Evolutionary conservation across 2,888 invertebrate genomes (phyloP).

Genomic region (Antheraea yamamai): DNA sequence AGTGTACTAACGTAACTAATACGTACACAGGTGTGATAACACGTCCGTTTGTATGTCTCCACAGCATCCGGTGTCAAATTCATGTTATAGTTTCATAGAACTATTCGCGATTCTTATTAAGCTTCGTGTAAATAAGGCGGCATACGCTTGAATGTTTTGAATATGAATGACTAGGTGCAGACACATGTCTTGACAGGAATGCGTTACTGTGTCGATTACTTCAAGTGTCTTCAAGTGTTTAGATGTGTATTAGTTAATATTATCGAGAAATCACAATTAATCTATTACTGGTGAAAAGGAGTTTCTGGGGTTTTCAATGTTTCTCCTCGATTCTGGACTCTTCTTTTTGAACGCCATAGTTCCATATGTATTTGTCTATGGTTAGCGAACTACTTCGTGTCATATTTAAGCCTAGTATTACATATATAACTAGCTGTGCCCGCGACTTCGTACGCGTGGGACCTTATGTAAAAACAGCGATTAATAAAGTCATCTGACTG

Average conservation of each 20-base stretch:
- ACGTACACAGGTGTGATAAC: constrained; percentile 31
- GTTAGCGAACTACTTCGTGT: not conserved
- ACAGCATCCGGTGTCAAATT: constrained; percentile 63
- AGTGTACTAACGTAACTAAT: constrained; percentile 30
- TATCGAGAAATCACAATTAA: not conserved
- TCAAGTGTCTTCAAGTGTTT: constrained; percentile 1
- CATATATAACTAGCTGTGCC: no score
- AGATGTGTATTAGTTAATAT: not conserved
- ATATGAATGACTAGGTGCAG: constrained; percentile 30
- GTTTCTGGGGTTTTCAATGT: not conserved
- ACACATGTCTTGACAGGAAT: constrained; percentile 19
- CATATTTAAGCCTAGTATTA: no score
- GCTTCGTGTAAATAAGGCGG: constrained; percentile 36
- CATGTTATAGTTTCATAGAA: constrained; percentile 56
- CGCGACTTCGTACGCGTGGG: no score
- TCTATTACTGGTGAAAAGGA: not conserved
- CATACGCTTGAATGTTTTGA: constrained; percentile 33
- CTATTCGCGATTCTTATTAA: constrained; percentile 28
- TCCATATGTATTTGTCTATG: not conserved
- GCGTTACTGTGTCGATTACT: not conserved
- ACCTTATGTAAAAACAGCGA: no score
- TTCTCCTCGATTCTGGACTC: not conserved
- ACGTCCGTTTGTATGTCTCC: constrained; percentile 44
- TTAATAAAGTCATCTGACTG: no score
- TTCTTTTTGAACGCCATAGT: not conserved